Evolutionary conservation across 1,140 invertebrate genomes (phyloP).

Genomic region (Drosophila nasuta): DNA sequence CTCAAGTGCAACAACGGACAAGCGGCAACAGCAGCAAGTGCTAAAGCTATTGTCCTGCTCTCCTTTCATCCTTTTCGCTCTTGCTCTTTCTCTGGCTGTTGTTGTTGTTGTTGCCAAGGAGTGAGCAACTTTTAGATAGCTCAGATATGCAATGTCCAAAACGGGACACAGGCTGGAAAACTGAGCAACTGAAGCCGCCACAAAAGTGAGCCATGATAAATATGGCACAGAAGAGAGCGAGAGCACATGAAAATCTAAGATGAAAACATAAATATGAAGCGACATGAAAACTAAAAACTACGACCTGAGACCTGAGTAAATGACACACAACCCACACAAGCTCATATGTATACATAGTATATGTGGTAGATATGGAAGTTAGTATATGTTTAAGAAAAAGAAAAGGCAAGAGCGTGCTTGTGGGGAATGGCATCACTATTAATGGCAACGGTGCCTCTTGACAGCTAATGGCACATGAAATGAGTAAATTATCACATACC

Average conservation of each 20-base stretch:
- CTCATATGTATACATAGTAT: conserved; percentile 2
- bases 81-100: not conserved
- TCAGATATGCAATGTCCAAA: conserved; percentile 49
- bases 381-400: not conserved
- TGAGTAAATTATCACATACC: conserved; percentile 78
- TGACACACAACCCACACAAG: conserved; percentile 7
- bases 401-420: not conserved
- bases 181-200: conserved; percentile 30
- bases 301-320: not conserved
- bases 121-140: conserved; percentile 35
- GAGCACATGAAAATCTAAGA: conserved; percentile 45
- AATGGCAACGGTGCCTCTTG: conserved; percentile 47
- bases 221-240: conserved; percentile 44
- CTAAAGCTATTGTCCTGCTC: conserved; percentile 72
- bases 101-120: conserved; percentile 15
- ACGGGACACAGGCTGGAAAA: conserved; percentile 31
- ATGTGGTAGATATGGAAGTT: too few relatives aligned
- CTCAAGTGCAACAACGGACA: conserved; percentile 68
- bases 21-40: conserved; percentile 65
- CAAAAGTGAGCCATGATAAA: conserved; percentile 73
- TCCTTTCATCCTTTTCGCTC: conserved; percentile 24
- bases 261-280: conserved; percentile 57
- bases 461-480: conserved; percentile 80
- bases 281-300: conserved; percentile 32
- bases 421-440: conserved; percentile 20